A percentile compares a stretch with the other conserved stretches of the same genome.
Conservation (phyloP, 2,888 invertebrate species). For the Agonopterix arenella region DNA sequence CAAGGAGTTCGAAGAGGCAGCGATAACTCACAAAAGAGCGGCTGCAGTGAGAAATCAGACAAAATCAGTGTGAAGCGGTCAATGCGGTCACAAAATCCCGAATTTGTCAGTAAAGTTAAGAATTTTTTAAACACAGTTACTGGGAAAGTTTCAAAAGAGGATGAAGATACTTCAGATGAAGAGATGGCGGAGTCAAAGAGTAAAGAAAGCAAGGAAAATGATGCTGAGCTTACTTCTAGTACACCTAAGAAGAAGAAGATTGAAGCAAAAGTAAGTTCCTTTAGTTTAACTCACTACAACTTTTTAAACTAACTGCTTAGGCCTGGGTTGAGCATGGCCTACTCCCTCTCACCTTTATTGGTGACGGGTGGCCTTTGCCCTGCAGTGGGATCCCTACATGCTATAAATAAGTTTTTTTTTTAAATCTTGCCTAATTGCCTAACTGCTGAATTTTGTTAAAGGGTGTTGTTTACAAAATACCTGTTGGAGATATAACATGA, state of each 20-base stretch:
- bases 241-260: slow-evolving; percentile 26
- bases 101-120: slow-evolving; percentile 79
- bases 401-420: too few species aligned
- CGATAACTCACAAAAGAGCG: slow-evolving; percentile 51
- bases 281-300: too few species aligned
- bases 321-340: too few species aligned
- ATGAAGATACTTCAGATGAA: slow-evolving; percentile 26
- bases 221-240: slow-evolving; percentile 17
- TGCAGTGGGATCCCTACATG: too few species aligned
- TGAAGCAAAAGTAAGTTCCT: slow-evolving; percentile 7
- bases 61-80: slow-evolving; percentile 54
- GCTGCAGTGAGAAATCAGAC: slow-evolving; percentile 55
- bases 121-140: slow-evolving; percentile 77
- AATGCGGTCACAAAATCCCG: slow-evolving; percentile 80
- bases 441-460: too few species aligned
- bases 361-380: too few species aligned
- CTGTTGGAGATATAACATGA: too few species aligned
- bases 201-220: slow-evolving; percentile 25
- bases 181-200: slow-evolving; percentile 20
- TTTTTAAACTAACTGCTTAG: too few species aligned
- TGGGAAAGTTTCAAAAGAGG: slow-evolving; percentile 41
- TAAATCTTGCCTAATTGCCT: too few species aligned
- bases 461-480: too few species aligned
- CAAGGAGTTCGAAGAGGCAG: slow-evolving; percentile 45
- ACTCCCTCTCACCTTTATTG: too few species aligned